Evolutionary conservation across 2,113 vertebrate genomes (phyloP).

Genomic region (Hippolais icterina): DNA sequence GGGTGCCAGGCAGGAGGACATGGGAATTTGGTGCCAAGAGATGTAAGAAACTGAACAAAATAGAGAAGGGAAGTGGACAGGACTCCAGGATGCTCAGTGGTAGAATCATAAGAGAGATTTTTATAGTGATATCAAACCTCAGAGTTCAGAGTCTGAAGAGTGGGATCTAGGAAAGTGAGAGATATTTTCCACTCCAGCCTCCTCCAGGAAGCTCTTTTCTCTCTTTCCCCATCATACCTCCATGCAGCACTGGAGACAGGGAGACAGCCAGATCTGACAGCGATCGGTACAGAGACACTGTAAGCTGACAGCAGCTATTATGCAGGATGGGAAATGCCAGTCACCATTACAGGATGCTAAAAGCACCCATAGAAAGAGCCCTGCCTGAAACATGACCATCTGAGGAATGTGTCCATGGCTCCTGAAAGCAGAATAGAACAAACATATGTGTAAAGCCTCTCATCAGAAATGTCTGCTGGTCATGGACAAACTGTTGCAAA

Average conservation of each 20-base stretch:
- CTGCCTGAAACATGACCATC: background rate
- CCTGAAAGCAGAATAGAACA: background rate
- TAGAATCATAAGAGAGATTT: background rate
- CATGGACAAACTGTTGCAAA: background rate
- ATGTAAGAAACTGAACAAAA: background rate
- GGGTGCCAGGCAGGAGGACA: background rate
- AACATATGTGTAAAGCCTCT: background rate
- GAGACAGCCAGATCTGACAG: background rate
- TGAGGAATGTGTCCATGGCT: background rate
- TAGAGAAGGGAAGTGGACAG: background rate
- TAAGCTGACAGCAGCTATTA: conserved; percentile 7
- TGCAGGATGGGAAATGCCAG: background rate
- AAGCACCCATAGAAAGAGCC: background rate
- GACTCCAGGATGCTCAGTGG: no score
- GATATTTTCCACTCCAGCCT: background rate
- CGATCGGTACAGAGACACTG: rapidly evolving
- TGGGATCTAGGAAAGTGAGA: background rate
- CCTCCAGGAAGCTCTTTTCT: background rate
- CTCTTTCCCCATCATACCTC: rapidly evolving
- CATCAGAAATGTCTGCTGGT: background rate
- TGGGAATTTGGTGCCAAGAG: background rate
- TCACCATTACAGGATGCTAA: background rate
- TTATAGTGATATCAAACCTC: background rate
- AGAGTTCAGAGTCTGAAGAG: background rate
- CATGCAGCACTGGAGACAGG: background rate